These are phyloP conservation scores for Oikopleura dioica DNA, from an alignment of 23 tunicate genomes.

Conservation along the genomic window DNA sequence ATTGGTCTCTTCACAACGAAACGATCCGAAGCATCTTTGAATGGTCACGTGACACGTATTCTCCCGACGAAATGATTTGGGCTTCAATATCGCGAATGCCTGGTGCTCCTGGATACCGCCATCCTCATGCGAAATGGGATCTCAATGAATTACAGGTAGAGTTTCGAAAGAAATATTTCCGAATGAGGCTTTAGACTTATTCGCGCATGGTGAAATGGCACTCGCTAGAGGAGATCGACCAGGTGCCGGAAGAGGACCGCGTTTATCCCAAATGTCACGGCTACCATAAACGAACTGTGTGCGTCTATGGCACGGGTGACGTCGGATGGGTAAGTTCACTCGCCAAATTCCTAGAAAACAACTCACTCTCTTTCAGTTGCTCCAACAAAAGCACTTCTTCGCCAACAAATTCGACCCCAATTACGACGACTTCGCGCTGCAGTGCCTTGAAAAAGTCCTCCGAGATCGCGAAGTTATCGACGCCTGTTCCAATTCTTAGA, in stretches of 20 bases:
- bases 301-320: constrained; percentile 90
- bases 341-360: not conserved
- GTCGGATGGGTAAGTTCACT: constrained; percentile 26
- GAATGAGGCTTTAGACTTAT: constrained; percentile 37
- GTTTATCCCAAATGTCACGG: constrained; percentile 89
- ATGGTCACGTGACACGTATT: constrained; percentile 79
- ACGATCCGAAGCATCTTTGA: constrained; percentile 28
- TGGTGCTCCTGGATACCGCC: constrained; percentile 55
- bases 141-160: constrained; percentile 41
- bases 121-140: constrained; percentile 85
- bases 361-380: constrained; percentile 10
- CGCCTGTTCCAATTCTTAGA: not conserved
- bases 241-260: not conserved
- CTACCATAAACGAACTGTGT: constrained; percentile 32
- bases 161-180: no score
- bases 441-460: not conserved
- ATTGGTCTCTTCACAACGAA: not conserved
- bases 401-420: constrained; percentile 54
- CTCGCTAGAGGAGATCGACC: constrained; percentile 28
- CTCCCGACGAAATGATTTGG: constrained; percentile 96
- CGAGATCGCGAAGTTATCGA: not conserved
- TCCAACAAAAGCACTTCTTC: constrained; percentile 52
- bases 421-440: not conserved
- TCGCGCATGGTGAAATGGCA: constrained; percentile 70
- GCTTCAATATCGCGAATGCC: constrained; percentile 61